Conservation (phyloP, 2,113 vertebrate genomes). For the Macaca fascicularis region DNA sequence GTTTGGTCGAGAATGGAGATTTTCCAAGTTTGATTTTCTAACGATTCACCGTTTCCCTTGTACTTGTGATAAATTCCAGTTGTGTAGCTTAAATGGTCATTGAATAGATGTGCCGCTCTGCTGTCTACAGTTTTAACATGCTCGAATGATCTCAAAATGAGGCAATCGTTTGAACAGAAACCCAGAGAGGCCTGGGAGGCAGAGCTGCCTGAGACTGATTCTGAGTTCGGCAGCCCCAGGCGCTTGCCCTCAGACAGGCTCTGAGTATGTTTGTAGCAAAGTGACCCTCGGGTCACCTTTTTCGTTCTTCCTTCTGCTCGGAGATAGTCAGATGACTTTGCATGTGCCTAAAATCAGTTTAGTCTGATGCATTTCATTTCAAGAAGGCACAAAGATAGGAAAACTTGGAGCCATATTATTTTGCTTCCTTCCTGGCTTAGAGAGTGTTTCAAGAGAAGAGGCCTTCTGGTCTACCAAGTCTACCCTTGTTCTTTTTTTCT, state of each 20-base stretch:
- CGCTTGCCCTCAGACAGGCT: background rate
- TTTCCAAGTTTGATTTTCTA: slow-evolving; percentile 65
- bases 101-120: slow-evolving; percentile 50
- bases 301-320: background rate
- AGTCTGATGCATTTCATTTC: background rate
- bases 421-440: background rate
- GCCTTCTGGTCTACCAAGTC: background rate
- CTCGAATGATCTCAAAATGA: slow-evolving; percentile 70
- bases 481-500: background rate
- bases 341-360: background rate
- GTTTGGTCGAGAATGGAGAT: slow-evolving; percentile 27
- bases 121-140: slow-evolving; percentile 59
- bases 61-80: slow-evolving; percentile 66
- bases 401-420: background rate
- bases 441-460: background rate
- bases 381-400: background rate
- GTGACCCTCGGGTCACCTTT: background rate
- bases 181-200: slow-evolving; percentile 31
- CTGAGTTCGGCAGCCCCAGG: slow-evolving; percentile 31
- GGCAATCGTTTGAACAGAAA: slow-evolving; percentile 62
- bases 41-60: background rate
- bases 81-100: slow-evolving; percentile 69
- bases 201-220: background rate
- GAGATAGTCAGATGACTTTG: background rate
- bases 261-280: background rate